phyloP scores from a whole-genome alignment of 2,797 vertebrate genomes.

The Lacerta viridis region DNA sequence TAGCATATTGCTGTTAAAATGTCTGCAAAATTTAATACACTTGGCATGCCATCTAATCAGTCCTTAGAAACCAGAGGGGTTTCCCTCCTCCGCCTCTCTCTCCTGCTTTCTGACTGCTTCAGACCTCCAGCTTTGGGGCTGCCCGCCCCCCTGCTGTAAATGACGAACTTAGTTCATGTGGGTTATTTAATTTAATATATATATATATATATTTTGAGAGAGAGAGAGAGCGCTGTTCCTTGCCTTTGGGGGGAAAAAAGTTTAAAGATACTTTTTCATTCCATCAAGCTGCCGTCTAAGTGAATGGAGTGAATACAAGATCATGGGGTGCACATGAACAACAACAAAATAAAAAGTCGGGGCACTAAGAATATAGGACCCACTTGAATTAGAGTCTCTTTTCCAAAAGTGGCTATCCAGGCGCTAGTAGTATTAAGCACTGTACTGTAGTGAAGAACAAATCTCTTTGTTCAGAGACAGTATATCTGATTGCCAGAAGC shows the following conservation, averaged over 20 bases:
- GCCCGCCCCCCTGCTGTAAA: neutral
- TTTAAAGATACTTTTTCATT: constrained; percentile 11
- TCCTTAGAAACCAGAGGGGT: constrained; percentile 82
- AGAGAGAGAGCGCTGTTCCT: constrained; percentile 39
- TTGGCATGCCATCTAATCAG: constrained; percentile 90
- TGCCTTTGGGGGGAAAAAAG: constrained; percentile 11
- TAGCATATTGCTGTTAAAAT: constrained; percentile 96
- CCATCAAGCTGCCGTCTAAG: neutral
- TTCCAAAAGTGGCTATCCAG: neutral
- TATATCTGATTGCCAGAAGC: neutral
- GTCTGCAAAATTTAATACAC: constrained; percentile 94
- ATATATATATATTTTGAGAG: neutral
- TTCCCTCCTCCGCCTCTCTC: constrained; percentile 23
- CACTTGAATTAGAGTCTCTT: neutral
- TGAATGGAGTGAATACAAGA: constrained; percentile 13
- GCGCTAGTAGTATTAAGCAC: neutral
- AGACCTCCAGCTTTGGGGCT: constrained; percentile 54
- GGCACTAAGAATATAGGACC: neutral
- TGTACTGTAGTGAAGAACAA: neutral
- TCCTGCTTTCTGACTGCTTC: constrained; percentile 56
- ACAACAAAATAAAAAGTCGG: neutral
- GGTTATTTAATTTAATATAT: constrained; percentile 13
- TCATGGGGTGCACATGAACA: neutral
- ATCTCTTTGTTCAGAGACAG: neutral
- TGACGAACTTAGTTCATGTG: constrained; percentile 43